Evolutionary conservation across 2,888 invertebrate species (phyloP).

Genomic region (Lepidochrysops patricia): DNA sequence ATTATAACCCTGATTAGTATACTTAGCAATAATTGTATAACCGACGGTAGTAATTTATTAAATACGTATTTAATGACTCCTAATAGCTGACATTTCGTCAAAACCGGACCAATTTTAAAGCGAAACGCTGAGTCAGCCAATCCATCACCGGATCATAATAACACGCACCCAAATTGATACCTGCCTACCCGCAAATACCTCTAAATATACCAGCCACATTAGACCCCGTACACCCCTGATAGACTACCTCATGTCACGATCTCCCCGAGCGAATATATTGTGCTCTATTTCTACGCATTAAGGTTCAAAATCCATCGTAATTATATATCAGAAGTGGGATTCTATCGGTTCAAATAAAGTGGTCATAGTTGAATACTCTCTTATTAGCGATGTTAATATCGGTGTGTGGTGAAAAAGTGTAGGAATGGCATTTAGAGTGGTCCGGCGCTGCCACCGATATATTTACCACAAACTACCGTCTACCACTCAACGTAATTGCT

Average conservation of each 20-base stretch:
- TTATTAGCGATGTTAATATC: constrained; percentile 68
- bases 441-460: constrained; percentile 62
- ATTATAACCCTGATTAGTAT: background rate
- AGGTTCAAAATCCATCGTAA: background rate
- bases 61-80: background rate
- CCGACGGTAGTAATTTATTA: background rate
- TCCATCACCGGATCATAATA: constrained; percentile 69
- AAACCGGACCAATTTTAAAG: constrained; percentile 34
- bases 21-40: constrained; percentile 15
- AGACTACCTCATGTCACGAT: background rate
- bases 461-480: constrained; percentile 54
- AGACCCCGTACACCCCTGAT: constrained; percentile 25
- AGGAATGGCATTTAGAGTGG: constrained; percentile 61
- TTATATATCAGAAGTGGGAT: background rate
- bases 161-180: constrained; percentile 65
- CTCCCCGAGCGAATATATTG: background rate
- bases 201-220: constrained; percentile 35
- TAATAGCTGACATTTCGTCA: constrained; percentile 13
- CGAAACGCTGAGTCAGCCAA: constrained; percentile 55
- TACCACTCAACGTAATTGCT: constrained; percentile 21
- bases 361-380: constrained; percentile 38
- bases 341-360: constrained; percentile 28
- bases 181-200: constrained; percentile 56
- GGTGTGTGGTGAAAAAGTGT: constrained; percentile 49
- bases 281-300: background rate